Evolutionary conservation across 64 coral and sea anemone species (phyloP), one percentile per base, ranked within the genome.

Genomic region (Montipora efflorescens): DNA sequence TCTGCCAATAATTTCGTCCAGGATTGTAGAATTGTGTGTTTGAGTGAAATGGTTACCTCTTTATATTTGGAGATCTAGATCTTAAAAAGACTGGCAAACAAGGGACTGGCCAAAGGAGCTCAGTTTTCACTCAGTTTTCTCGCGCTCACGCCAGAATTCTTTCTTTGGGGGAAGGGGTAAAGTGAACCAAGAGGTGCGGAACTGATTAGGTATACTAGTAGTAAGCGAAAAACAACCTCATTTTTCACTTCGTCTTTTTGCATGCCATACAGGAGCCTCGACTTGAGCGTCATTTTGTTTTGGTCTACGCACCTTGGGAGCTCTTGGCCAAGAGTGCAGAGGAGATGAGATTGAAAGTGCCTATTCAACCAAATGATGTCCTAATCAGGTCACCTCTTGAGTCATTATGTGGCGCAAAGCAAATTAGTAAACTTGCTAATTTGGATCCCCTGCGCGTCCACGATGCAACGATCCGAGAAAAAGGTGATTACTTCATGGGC

Each of bases 271-370:
- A 86, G 82, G 82, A 72, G 1, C 82, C 82, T 71, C 61, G 49
- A 7, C 64, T 86, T 50, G 7, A 69, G 36, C 82, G 82, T n/a
- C 82, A 86, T 72, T 95, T 95, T 95, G 88, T 95, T 19, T 59
- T 95, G 59, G 67, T 95, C 53, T 52, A 85, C 47, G 88, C 93
- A 4, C 73, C 93, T 58, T 95, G 93, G 93, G 73, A 84, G 15
- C 21, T 95, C 14, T 57, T 95, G 16, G 81, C 87, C 73, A 75
- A 47, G 70, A 83, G 90, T 43, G 93, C 93, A 12, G 93, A 95
- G 46, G 90, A 90, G 8, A 90, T 95, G 93, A 85, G 82, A 83
- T 45, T 95, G 21, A 90, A 90, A 78, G 48, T 76, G 20, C 93
- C 93, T 71, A 81, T 95, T 71, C 88, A 95, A 47, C 80, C 79